Conservation (phyloP, 2,888 invertebrate genomes). For the Toxonevra muliebris region DNA sequence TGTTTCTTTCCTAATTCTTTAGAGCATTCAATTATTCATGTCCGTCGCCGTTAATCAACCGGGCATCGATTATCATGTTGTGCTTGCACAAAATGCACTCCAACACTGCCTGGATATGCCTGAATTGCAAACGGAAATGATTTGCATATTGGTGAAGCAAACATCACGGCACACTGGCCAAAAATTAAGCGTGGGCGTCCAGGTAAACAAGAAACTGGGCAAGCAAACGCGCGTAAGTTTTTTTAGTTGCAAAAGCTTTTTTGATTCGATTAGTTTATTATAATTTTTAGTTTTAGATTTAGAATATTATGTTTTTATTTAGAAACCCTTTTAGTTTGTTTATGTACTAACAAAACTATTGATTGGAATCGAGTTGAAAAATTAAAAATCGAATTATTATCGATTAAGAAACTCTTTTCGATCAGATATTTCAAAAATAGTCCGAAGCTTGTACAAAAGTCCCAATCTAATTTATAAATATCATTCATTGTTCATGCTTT, state of each 20-base stretch:
- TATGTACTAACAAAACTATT: not conserved
- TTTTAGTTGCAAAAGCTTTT: conserved; percentile 66
- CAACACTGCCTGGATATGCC: conserved; percentile 89
- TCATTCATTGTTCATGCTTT: too few relatives aligned
- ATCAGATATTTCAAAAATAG: too few relatives aligned
- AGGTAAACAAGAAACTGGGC: conserved; percentile 79
- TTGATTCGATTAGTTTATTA: conserved; percentile 37
- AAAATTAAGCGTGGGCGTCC: conserved; percentile 85
- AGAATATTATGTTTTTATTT: not conserved
- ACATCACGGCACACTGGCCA: conserved; percentile 86
- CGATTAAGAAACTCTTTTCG: too few relatives aligned
- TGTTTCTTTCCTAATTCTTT: conserved; percentile 37
- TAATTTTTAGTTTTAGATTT: conserved; percentile 31
- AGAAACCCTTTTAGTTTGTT: not conserved
- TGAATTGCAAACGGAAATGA: conserved; percentile 93
- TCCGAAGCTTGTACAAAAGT: too few relatives aligned
- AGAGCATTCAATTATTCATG: conserved; percentile 96
- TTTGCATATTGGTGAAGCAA: conserved; percentile 90
- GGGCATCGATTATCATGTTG: conserved; percentile 97
- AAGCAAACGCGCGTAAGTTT: conserved; percentile 74
- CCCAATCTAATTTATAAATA: too few relatives aligned
- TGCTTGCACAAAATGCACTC: conserved; percentile 94
- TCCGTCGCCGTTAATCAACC: conserved; percentile 95
- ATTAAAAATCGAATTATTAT: too few relatives aligned
- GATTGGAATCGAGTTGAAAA: too few relatives aligned